Percentiles rank a stretch among this genome's conserved stretches.
Conservation (phyloP, 1,140 invertebrate species). For the Eumaeus atala region DNA sequence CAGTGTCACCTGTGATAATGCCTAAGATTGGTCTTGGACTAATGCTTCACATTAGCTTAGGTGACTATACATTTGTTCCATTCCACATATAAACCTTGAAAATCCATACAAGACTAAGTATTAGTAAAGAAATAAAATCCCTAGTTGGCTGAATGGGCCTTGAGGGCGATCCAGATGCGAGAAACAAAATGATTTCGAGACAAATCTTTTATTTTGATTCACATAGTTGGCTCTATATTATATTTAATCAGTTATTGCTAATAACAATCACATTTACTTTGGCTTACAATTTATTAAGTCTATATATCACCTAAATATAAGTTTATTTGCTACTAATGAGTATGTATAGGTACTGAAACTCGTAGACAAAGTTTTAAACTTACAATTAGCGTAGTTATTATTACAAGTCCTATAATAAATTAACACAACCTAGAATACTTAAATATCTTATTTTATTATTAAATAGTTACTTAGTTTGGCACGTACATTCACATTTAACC, state of each 20-base stretch:
- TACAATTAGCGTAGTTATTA: constrained; percentile 1
- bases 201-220: constrained; percentile 1
- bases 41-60: no score
- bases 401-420: not conserved
- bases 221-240: constrained; percentile 16
- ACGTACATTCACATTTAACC: constrained; percentile 14
- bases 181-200: no score
- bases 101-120: no score
- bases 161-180: no score
- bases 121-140: no score
- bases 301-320: constrained; percentile 10
- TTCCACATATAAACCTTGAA: no score
- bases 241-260: constrained; percentile 41
- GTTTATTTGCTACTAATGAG: not conserved
- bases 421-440: constrained; percentile 7
- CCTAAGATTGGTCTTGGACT: no score
- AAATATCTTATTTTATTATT: not conserved
- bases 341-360: constrained; percentile 11
- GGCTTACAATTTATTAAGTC: constrained; percentile 23
- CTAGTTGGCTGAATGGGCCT: no score
- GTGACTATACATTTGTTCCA: no score
- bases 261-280: constrained; percentile 55
- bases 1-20: no score
- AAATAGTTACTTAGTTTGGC: constrained; percentile 13
- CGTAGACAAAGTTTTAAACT: constrained; percentile 9